These are phyloP conservation scores for Lagorchestes hirsutus DNA, from an alignment of 2,797 vertebrate species.

Conservation along the genomic window DNA sequence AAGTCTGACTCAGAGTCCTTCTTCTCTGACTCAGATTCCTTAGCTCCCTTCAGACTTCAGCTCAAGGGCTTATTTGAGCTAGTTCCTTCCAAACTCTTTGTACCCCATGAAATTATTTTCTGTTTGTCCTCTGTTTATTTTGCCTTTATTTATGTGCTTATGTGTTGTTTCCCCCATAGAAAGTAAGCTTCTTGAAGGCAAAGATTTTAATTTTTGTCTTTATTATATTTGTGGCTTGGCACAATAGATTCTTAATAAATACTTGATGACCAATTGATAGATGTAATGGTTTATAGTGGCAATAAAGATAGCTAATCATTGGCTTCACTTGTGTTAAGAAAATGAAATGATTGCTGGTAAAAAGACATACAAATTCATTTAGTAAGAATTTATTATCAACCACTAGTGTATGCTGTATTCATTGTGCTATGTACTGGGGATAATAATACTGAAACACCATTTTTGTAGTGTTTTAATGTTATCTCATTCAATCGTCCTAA, in stretches of 20 bases:
- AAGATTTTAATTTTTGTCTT: not conserved
- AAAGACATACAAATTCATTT: slow-evolving; percentile 26
- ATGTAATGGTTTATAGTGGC: not conserved
- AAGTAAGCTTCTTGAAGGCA: not conserved
- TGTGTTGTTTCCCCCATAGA: not conserved
- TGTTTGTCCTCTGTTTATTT: not conserved
- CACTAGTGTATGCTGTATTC: not conserved
- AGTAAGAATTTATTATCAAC: not conserved
- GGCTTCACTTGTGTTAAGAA: slow-evolving; percentile 61
- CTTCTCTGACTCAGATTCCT: not conserved
- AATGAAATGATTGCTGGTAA: slow-evolving; percentile 36
- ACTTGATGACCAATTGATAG: not conserved
- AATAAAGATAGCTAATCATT: slow-evolving; percentile 58
- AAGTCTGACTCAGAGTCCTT: not conserved
- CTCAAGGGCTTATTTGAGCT: not conserved
- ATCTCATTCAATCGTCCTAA: not conserved
- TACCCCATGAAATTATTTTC: not conserved
- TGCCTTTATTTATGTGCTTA: not conserved
- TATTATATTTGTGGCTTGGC: not conserved
- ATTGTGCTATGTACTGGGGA: not conserved
- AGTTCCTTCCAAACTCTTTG: not conserved
- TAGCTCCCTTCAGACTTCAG: not conserved
- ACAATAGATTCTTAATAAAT: not conserved
- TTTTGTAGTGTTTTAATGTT: not conserved
- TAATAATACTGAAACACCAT: not conserved